These are phyloP conservation scores for Paralichthys olivaceus DNA, from an alignment of 2,113 vertebrate genomes.

Conservation along the genomic window DNA sequence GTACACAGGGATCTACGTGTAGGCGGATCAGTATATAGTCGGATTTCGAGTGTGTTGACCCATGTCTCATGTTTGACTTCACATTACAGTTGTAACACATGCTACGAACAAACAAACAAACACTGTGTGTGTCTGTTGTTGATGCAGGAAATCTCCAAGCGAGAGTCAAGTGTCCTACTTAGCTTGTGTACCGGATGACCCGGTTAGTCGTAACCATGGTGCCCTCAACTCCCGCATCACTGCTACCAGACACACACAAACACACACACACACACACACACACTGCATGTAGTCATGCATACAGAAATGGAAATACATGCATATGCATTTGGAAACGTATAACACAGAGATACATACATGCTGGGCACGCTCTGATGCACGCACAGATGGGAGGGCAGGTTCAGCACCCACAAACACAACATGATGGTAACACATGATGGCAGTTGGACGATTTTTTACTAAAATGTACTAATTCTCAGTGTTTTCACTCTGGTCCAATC, in stretches of 20 bases:
- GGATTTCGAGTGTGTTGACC: background rate
- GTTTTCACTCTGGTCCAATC: background rate
- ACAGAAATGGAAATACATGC: conserved; percentile 22
- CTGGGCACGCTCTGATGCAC: conserved; percentile 8
- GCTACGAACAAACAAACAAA: conserved; percentile 28
- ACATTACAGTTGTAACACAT: background rate
- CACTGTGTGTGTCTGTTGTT: conserved; percentile 19
- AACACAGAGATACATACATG: conserved; percentile 14
- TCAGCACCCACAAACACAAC: background rate
- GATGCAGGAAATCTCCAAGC: conserved; percentile 38
- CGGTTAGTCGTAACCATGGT: conserved; percentile 58
- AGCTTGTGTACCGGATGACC: conserved; percentile 60
- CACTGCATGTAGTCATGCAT: conserved; percentile 48
- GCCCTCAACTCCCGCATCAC: conserved; percentile 18
- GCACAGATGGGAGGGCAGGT: conserved; percentile 29
- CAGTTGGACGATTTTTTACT: background rate
- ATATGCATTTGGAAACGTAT: conserved; percentile 34
- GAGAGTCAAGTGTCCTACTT: conserved; percentile 69
- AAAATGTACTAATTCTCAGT: background rate
- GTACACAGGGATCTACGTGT: no score
- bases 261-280: conserved; percentile 30
- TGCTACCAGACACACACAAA: conserved; percentile 32
- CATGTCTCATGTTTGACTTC: background rate
- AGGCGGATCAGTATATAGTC: background rate
- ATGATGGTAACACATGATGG: background rate